Conservation (phyloP, 2,797 vertebrate genomes). For the Typhlichthys subterraneus region DNA sequence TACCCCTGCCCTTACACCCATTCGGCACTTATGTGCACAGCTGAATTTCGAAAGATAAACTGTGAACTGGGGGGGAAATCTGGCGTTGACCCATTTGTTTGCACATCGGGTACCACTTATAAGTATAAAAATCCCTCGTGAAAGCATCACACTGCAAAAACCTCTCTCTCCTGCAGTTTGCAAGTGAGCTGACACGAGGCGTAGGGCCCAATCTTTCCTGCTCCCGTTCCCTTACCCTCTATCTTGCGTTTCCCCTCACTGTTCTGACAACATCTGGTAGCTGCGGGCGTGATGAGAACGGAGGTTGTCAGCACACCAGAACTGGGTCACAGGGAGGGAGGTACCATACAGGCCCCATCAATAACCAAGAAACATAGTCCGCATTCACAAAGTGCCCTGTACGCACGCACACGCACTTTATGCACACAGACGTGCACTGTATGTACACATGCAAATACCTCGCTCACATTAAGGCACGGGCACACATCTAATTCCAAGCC, state of each 20-base stretch:
- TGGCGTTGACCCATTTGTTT: not conserved
- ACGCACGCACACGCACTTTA: slow-evolving; percentile 1
- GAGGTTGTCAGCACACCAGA: slow-evolving; percentile 58
- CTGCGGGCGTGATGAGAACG: slow-evolving; percentile 59
- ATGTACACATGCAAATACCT: not conserved
- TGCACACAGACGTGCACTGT: not conserved
- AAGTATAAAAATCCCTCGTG: slow-evolving; percentile 11
- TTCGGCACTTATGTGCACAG: too few relatives aligned
- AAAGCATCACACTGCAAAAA: slow-evolving; percentile 22
- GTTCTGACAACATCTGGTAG: slow-evolving; percentile 49
- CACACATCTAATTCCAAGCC: slow-evolving; percentile 19
- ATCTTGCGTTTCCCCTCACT: slow-evolving; percentile 30
- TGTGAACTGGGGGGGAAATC: too few relatives aligned
- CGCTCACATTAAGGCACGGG: slow-evolving; percentile 9
- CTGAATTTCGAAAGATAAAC: too few relatives aligned
- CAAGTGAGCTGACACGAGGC: slow-evolving; percentile 10
- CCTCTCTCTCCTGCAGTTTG: not conserved
- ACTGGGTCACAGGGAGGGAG: slow-evolving; percentile 67
- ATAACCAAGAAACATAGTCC: slow-evolving; percentile 59
- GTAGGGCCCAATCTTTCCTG: not conserved
- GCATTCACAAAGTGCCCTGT: slow-evolving; percentile 31
- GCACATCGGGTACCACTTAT: not conserved
- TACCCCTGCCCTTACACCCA: too few relatives aligned
- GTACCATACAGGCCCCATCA: slow-evolving; percentile 60
- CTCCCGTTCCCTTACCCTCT: slow-evolving; percentile 12